Conservation (phyloP, 1,140 invertebrate species). For the Solen grandis region DNA sequence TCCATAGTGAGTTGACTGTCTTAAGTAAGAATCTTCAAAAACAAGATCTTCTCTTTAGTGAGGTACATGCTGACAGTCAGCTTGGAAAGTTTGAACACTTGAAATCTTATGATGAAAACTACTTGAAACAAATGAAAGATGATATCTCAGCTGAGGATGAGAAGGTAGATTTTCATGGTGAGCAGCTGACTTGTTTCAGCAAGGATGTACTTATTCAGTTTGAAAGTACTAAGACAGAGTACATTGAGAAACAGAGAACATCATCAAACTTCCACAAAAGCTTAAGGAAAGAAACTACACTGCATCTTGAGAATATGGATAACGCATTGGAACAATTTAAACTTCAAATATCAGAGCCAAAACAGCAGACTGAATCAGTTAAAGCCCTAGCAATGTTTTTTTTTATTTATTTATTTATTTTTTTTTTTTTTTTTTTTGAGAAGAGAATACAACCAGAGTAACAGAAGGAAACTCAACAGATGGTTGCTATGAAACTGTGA, state of each 20-base stretch:
- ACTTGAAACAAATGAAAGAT: not conserved
- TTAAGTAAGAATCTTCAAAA: not conserved
- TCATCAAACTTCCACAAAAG: too few species aligned
- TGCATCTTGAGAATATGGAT: too few species aligned
- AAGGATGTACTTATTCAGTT: too few species aligned
- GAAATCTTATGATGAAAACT: slow-evolving; percentile 3
- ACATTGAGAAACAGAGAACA: too few species aligned
- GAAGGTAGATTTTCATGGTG: too few species aligned
- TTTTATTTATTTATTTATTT: too few species aligned
- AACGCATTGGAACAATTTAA: too few species aligned
- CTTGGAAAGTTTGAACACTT: not conserved
- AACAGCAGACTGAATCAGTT: too few species aligned
- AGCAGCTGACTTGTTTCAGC: too few species aligned
- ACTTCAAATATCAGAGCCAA: too few species aligned
- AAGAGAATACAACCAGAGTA: not conserved
- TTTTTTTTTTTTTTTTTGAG: not conserved
- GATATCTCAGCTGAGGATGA: not conserved
- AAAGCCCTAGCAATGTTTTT: not conserved
- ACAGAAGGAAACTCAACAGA: not conserved
- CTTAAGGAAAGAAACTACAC: too few species aligned
- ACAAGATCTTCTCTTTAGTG: not conserved
- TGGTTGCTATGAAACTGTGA: not conserved
- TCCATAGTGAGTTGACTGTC: not conserved
- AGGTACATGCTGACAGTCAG: not conserved
- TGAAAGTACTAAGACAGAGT: not conserved